Conservation (phyloP, 2,888 invertebrate species). For the Leptinotarsa rubiginosa region DNA sequence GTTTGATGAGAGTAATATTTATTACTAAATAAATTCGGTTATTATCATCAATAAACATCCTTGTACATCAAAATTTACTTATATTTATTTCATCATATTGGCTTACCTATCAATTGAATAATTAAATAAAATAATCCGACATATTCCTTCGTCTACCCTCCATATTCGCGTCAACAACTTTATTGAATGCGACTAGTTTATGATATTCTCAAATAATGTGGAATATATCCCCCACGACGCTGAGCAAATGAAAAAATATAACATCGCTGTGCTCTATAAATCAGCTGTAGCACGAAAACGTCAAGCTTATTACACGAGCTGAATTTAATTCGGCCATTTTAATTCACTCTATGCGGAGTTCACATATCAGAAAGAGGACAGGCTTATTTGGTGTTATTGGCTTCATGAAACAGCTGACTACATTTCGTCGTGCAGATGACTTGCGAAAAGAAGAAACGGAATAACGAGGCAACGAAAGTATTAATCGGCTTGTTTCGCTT, state of each 20-base stretch:
- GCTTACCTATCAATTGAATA: no score
- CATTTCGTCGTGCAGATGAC: background rate
- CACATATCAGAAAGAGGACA: slow-evolving; percentile 16
- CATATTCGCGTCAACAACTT: background rate
- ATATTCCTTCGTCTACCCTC: background rate
- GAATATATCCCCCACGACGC: background rate
- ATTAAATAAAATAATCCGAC: no score
- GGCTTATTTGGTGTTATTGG: slow-evolving; percentile 18
- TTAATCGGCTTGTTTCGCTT: background rate
- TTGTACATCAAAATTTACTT: no score
- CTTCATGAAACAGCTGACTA: slow-evolving; percentile 13
- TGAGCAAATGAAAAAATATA: background rate
- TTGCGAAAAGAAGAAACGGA: background rate
- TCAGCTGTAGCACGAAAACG: background rate
- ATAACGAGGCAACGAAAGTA: background rate
- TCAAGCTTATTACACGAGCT: slow-evolving; percentile 17
- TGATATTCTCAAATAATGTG: background rate
- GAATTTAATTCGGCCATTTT: slow-evolving; percentile 16
- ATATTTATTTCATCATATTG: no score
- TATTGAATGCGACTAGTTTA: slow-evolving; percentile 1
- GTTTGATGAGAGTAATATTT: no score
- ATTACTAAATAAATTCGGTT: no score
- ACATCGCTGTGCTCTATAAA: slow-evolving; percentile 1
- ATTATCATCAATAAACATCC: no score
- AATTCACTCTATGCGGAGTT: slow-evolving; percentile 3